Base-by-base conservation (phyloP, 1,140 invertebrate species). In the Pseudobourletiella spinata region DNA sequence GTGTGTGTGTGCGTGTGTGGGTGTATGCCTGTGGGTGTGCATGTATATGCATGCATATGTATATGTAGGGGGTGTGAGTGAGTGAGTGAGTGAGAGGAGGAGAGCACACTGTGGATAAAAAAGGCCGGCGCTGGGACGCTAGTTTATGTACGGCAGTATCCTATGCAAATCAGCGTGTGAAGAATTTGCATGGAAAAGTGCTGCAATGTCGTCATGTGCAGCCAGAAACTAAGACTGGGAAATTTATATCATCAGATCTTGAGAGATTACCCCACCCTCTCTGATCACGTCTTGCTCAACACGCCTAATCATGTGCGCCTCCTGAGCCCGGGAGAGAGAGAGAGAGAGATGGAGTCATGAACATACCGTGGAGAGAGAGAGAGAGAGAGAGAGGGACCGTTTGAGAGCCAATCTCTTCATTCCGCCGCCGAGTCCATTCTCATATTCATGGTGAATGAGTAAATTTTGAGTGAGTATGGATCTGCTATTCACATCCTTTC, bases 121-220 rank as follows among this genome's bases (percentile, higher is more conserved):
- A 14, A 18, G 29, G 35, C 11, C 18, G 2, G 4, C 44, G 48
- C 24, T n/a, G n/a, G n/a, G n/a, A n/a, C n/a, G 56, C 30, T 59
- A 43, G 30, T 59, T 56, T 64, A 59, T 64, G 62, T 64, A 64
- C 15, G 58, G 57, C 48, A 65, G 67, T 64, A 63, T 51, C 58
- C 63, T 63, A 69, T 69, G 67, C 67, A 69, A 69, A 69, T 69
- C 57, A 69, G 62, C 66, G 55, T 67, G 68, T 65, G 65, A 64
- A 69, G 63, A 70, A 70, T 70, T 70, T 70, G 68, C 68, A 70
- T 70, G 68, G 68, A 67, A 70, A 67, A 70, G 65, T 70, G 64
- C 65, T 70, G 42, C 57, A 67, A 59, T 65, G 65, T 67, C 65
- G 68, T 65, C 63, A 66, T 58, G 65, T 66, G 65, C 65, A 67